Evolutionary conservation across 2,113 vertebrate genomes (phyloP).

Genomic region (Leucoraja erinaceus): DNA sequence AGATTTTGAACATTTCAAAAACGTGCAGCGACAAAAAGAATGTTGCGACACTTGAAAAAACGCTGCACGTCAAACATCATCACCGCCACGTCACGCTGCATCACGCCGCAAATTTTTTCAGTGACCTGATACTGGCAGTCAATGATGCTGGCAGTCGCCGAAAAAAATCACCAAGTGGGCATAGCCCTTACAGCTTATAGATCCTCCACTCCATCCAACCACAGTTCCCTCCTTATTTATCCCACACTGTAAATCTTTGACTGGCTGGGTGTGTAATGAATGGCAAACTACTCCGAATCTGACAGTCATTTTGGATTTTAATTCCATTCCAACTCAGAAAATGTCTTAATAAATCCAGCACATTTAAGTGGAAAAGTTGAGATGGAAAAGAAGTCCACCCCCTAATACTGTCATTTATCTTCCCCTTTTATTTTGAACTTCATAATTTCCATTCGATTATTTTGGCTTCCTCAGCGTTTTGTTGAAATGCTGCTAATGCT

Average conservation of each 20-base stretch:
- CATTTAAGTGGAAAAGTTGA: background rate
- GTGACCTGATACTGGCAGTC: too few species aligned
- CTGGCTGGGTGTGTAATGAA: background rate
- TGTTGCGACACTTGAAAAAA: too few species aligned
- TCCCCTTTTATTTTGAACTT: background rate
- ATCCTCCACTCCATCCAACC: background rate
- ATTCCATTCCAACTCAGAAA: background rate
- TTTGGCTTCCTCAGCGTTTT: background rate
- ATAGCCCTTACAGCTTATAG: too few species aligned
- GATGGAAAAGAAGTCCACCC: background rate
- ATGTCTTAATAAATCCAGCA: background rate
- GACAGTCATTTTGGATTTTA: background rate
- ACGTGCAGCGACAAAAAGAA: too few species aligned
- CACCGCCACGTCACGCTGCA: too few species aligned
- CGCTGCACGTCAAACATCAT: too few species aligned
- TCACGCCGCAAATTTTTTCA: too few species aligned
- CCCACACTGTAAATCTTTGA: background rate
- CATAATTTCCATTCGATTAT: background rate
- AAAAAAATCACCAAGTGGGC: too few species aligned
- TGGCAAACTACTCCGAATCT: background rate
- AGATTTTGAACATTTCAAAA: too few species aligned
- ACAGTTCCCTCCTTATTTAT: background rate
- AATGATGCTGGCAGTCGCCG: too few species aligned
- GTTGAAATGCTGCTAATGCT: background rate
- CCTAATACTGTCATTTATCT: background rate